Evolutionary conservation across 1,140 invertebrate genomes (phyloP).

Genomic region (Neodiprion virginianus): DNA sequence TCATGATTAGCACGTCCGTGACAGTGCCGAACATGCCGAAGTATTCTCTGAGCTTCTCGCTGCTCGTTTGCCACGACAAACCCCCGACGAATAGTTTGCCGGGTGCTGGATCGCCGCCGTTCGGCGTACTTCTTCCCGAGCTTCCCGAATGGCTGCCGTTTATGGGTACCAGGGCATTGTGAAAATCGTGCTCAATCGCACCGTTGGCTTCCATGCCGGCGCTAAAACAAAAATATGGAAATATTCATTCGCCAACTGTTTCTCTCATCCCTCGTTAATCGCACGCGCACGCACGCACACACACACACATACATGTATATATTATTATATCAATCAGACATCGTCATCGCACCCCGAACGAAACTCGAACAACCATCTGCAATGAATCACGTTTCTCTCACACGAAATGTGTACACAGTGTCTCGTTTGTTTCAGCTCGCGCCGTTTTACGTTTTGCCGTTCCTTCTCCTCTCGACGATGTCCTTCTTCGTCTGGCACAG

Average conservation of each 20-base stretch:
- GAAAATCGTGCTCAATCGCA: conserved; percentile 69
- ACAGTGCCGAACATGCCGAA: conserved; percentile 91
- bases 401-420: not conserved
- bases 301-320: too few relatives aligned
- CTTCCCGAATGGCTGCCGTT: conserved; percentile 69
- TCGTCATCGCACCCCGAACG: not conserved
- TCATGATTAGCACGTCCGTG: conserved; percentile 93
- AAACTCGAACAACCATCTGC: not conserved
- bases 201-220: conserved; percentile 63
- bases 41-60: conserved; percentile 88
- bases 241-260: not conserved
- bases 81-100: conserved; percentile 91
- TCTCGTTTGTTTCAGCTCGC: conserved; percentile 31
- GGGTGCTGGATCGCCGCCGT: conserved; percentile 76
- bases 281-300: too few relatives aligned
- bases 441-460: conserved; percentile 50
- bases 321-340: too few relatives aligned
- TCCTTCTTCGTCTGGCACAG: conserved; percentile 34
- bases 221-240: conserved; percentile 47
- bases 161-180: conserved; percentile 66
- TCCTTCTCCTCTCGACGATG: conserved; percentile 36
- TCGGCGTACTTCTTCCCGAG: conserved; percentile 78
- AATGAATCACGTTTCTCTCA: not conserved
- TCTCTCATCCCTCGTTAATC: not conserved
- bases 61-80: conserved; percentile 90